These are phyloP conservation scores for Habropoda laboriosa DNA, from an alignment of 1,140 invertebrate species.

Conservation along the genomic window DNA sequence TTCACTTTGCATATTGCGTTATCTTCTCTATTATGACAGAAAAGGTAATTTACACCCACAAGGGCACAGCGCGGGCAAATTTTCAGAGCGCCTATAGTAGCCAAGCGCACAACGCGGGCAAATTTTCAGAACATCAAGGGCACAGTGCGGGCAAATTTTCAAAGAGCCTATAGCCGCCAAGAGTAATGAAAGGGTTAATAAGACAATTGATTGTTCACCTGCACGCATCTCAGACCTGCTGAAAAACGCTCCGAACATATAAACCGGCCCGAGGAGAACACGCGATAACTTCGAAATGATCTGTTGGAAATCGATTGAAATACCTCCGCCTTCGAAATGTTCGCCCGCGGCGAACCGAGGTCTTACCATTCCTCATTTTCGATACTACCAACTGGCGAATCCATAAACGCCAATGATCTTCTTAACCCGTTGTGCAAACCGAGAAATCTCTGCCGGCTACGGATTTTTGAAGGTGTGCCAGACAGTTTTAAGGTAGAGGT, in stretches of 20 bases:
- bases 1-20: no score
- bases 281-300: not conserved
- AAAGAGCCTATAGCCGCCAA: no score
- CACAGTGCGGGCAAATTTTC: no score
- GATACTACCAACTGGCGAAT: conserved; percentile 10
- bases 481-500: conserved; percentile 23
- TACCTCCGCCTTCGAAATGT: not conserved
- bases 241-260: conserved; percentile 25
- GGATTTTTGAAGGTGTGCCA: conserved; percentile 11
- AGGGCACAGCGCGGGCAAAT: no score
- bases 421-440: conserved; percentile 35
- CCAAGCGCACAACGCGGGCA: no score
- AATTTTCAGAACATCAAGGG: no score
- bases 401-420: conserved; percentile 24
- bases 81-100: no score
- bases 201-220: not conserved
- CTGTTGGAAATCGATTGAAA: conserved; percentile 16
- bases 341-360: not conserved
- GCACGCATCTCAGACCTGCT: not conserved
- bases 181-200: no score
- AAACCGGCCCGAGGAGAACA: not conserved
- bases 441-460: conserved; percentile 30
- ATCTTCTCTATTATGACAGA: no score
- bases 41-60: no score
- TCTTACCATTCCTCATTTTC: not conserved